These are phyloP conservation scores for Lacanobia wlatinum DNA, from an alignment of 2,888 invertebrate genomes.

Conservation along the genomic window DNA sequence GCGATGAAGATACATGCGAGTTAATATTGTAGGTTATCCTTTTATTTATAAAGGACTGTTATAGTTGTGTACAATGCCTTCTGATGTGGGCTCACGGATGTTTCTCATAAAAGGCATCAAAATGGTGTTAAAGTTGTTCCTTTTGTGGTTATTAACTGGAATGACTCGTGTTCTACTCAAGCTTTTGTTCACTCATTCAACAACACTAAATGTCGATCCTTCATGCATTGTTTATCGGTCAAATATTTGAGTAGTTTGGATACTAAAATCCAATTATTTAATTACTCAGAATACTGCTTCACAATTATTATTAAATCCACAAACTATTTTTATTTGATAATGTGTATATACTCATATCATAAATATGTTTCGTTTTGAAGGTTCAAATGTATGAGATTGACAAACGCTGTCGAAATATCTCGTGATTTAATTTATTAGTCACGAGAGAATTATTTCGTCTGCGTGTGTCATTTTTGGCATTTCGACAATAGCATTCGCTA, in stretches of 20 bases:
- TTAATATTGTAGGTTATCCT: slow-evolving; percentile 30
- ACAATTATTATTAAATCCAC: too few species aligned
- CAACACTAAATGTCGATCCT: background rate
- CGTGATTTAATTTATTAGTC: too few species aligned
- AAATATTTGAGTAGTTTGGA: background rate
- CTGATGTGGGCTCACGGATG: slow-evolving; percentile 22
- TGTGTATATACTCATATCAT: too few species aligned
- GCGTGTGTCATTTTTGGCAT: too few species aligned
- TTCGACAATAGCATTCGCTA: too few species aligned
- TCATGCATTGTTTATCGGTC: background rate
- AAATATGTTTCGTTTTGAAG: too few species aligned
- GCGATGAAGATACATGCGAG: slow-evolving; percentile 42
- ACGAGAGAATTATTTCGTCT: too few species aligned
- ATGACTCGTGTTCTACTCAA: background rate
- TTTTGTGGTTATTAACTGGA: slow-evolving; percentile 11
- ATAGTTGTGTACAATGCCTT: slow-evolving; percentile 6
- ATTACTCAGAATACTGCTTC: background rate
- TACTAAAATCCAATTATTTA: background rate
- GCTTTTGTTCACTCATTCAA: background rate
- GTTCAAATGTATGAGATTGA: too few species aligned
- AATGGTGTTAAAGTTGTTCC: background rate
- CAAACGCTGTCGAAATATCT: too few species aligned
- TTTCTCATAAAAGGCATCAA: slow-evolving; percentile 6
- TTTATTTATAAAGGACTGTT: slow-evolving; percentile 26
- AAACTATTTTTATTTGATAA: too few species aligned